Base-by-base conservation (phyloP, 2,113 vertebrate species). In the Lagopus muta region DNA sequence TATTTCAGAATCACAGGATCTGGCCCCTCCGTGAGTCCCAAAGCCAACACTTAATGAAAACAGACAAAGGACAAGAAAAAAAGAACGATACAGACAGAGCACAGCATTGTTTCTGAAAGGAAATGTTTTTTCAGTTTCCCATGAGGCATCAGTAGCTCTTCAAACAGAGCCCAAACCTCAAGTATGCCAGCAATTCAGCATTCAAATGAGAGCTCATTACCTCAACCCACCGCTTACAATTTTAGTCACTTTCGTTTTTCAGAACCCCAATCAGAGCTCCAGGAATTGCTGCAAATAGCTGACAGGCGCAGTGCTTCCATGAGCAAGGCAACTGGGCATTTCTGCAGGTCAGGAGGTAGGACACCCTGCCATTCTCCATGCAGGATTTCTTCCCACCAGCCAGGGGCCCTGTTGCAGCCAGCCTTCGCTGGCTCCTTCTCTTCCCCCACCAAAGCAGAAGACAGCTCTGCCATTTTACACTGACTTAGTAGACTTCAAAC, bases 151-250 rank as follows among this genome's bases (percentile, higher is more conserved):
- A 94, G 93, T 85, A 96, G 94, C 82, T 96, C 86, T 96, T 95
- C 92, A 92, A 93, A 96, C 82, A 94, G 42, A 91, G 90, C 86
- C 94, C 95, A 96, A 96, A 96, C 96, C 93, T 94, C 94, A 96
- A 95, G 27, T n/a, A 95, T 86, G 86, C 79, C 93, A 97, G 83
- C 57, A 15, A 95, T 94, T 94, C 92, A 84, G 36, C 89, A 93
- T 72, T 86, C 82, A 75, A 95, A 94, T 40, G 24, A 21, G 3
- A 83, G 76, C 89, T 92, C 90, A 50, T 81, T 89, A 92, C 93
- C 95, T 92, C 92, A 94, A 90, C 80, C 82, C 79, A 94, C 71
- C 4, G 10, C 87, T 92, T 58, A 62, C 79, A 69, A 45, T 57
- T 72, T 54, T 14, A 90, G 82, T 22, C 82, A 94, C 93, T 94